Evolutionary conservation across 2,797 vertebrate genomes (phyloP).

Genomic region (Halcyon badia): DNA sequence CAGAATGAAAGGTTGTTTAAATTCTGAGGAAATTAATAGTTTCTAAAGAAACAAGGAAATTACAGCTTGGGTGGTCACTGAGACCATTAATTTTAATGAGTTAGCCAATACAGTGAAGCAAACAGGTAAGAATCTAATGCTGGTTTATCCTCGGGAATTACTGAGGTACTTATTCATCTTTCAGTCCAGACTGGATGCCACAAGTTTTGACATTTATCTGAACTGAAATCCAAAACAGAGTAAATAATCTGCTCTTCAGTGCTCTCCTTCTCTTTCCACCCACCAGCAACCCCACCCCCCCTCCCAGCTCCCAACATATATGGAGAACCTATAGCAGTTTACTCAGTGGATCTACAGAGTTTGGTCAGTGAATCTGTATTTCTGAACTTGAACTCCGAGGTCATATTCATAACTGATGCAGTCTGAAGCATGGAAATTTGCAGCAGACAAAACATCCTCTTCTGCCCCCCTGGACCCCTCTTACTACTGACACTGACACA

Average conservation of each 20-base stretch:
- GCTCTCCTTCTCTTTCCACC: neutral
- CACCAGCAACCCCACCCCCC: too few relatives aligned
- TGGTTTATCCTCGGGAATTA: neutral
- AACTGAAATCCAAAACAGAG: neutral
- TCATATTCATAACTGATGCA: neutral
- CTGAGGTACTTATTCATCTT: neutral
- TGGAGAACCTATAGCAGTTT: neutral
- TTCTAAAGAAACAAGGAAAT: slow-evolving; percentile 9
- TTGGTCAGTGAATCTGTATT: neutral
- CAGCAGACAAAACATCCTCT: neutral
- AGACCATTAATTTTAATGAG: slow-evolving; percentile 5
- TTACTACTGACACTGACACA: neutral
- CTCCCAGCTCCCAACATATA: neutral
- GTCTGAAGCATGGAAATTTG: neutral
- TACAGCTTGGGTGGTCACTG: neutral
- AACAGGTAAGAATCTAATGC: neutral
- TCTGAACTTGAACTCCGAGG: neutral
- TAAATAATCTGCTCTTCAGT: neutral
- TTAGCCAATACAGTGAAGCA: neutral
- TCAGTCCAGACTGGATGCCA: neutral
- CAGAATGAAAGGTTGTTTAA: neutral
- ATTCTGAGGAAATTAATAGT: neutral
- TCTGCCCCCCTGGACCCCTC: neutral
- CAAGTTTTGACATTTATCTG: neutral
- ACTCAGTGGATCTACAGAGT: neutral